These are phyloP conservation scores for Melitaea cinxia DNA, from an alignment of 1,140 invertebrate genomes.

Conservation along the genomic window DNA sequence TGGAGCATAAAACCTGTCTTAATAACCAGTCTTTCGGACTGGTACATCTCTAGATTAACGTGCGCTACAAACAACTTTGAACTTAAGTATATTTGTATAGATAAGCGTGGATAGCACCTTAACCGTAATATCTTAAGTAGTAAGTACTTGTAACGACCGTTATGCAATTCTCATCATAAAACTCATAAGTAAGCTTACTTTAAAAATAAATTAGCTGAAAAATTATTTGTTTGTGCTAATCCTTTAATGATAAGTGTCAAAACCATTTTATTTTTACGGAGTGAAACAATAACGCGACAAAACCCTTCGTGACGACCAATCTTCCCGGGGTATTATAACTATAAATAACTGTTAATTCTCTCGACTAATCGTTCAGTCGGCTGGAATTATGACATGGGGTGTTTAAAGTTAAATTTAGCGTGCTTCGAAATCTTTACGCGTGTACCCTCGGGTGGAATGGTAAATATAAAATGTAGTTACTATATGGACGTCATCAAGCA, in stretches of 20 bases:
- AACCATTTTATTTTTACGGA: background rate
- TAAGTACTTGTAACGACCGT: too few relatives aligned
- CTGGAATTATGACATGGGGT: slow-evolving; percentile 5
- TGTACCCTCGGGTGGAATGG: background rate
- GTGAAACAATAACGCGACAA: background rate
- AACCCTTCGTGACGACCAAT: background rate
- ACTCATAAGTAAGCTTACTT: too few relatives aligned
- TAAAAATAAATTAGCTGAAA: too few relatives aligned
- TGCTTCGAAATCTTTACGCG: background rate
- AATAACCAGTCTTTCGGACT: too few relatives aligned
- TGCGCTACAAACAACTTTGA: too few relatives aligned
- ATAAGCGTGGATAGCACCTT: too few relatives aligned
- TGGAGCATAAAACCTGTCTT: too few relatives aligned
- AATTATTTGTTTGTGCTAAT: too few relatives aligned
- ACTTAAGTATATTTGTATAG: too few relatives aligned
- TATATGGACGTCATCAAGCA: background rate
- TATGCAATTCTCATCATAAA: too few relatives aligned
- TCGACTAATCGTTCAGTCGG: background rate
- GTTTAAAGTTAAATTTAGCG: slow-evolving; percentile 3
- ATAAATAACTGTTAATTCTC: slow-evolving; percentile 3
- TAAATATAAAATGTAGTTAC: background rate
- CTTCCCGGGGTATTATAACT: background rate
- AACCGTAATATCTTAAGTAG: too few relatives aligned
- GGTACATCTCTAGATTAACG: too few relatives aligned
- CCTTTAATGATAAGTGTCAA: background rate